Base-by-base conservation (phyloP, 2,113 vertebrate species). In the Prionailurus bengalensis region DNA sequence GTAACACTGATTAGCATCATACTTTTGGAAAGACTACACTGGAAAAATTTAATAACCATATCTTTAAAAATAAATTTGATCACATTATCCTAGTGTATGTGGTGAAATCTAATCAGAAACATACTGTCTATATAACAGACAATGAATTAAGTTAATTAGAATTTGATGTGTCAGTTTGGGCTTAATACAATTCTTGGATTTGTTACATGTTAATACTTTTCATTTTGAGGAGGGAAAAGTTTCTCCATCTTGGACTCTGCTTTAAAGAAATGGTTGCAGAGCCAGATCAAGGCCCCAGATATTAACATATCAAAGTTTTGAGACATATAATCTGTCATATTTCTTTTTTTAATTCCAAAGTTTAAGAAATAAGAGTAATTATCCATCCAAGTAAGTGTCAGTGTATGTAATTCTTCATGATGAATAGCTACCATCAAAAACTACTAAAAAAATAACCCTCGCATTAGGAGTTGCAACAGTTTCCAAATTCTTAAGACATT, bases 291-390 rank as follows among this genome's bases (percentile, higher is more conserved):
- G 12, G 2, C 5, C 48, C 36, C 17, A 66, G 17, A 91, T 27
- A 94, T 27, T 42, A 80, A 87, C 10, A 36, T 14, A 51, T 68
- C 51, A 87, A 92, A 45, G 17, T 63, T 93, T 83, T 96, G 15
- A 93, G 55, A 91, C 61, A 65, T 68, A 82, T 66, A 87, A 93
- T 23, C 36, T 91, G 5, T 58, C 9, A 73, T 2, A 83, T 55
- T 93, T 91, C 42, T 82, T 27, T 80, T 71, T 85, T 91, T 14
- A 93, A 78, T 96, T 31, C 7, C 42, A 91, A 8, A 42, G 19
- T 86, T 83, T 89, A 96, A 90, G 36, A 91, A 87, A 93, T 80
- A 42, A 68, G 71, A 89, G 1, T 68, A 76, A 95, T 95, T 92
- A 74, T 87, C 15, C n/a, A 86, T 81, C 36, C n/a, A 82, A 66